These are phyloP conservation scores for Acanthaster planci DNA, from an alignment of 35 echinoderm and acorn worm species.

Conservation along the genomic window DNA sequence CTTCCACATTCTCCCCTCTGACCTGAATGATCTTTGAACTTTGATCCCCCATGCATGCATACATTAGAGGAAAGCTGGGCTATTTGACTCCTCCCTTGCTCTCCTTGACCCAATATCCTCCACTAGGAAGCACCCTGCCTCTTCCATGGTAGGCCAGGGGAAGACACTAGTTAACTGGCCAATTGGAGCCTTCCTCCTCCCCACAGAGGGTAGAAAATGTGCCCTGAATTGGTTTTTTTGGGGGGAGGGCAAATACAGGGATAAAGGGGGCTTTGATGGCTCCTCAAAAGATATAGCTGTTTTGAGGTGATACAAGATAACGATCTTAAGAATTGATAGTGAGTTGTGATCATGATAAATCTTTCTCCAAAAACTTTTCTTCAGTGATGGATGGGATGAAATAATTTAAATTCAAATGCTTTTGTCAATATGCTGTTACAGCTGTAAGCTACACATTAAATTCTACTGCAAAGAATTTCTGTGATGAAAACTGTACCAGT, in stretches of 20 bases:
- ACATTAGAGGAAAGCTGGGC: background rate
- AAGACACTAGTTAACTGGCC: slow-evolving; percentile 14
- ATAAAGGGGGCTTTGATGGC: background rate
- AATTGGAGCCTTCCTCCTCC: slow-evolving; percentile 17
- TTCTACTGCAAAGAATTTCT: too few relatives aligned
- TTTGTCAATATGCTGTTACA: too few relatives aligned
- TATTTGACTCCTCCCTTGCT: background rate
- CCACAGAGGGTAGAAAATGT: slow-evolving; percentile 5
- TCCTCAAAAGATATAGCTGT: too few relatives aligned
- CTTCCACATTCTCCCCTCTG: background rate
- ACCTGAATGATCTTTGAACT: background rate
- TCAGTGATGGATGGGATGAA: too few relatives aligned
- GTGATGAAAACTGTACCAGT: too few relatives aligned
- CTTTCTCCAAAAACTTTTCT: too few relatives aligned
- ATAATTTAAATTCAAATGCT: too few relatives aligned
- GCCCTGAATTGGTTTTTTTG: background rate
- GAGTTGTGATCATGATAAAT: too few relatives aligned
- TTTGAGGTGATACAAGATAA: too few relatives aligned
- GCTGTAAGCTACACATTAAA: too few relatives aligned
- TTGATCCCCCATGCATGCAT: background rate
- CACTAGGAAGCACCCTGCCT: background rate
- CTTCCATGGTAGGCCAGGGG: slow-evolving; percentile 9
- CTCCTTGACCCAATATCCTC: slow-evolving; percentile 12
- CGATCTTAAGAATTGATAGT: too few relatives aligned
- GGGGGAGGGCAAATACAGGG: background rate